These are phyloP conservation scores for Caenorhabditis remanei DNA, from an alignment of 1,140 invertebrate species.

Conservation along the genomic window DNA sequence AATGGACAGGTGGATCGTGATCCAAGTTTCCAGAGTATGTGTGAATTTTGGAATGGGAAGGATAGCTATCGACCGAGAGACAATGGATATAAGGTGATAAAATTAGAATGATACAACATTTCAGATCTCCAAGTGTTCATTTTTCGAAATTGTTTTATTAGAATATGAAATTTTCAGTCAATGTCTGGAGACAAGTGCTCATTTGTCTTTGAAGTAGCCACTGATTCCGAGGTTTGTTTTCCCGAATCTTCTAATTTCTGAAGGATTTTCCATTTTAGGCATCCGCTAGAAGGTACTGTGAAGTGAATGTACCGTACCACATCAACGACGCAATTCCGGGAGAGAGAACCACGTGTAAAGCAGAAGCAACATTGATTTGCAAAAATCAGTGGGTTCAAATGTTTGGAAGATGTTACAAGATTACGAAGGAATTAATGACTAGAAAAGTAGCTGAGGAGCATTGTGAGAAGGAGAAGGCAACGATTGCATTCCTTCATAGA, in stretches of 20 bases:
- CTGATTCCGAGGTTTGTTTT: background rate
- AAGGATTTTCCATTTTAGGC: background rate
- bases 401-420: conserved; percentile 12
- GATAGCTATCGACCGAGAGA: too few species aligned
- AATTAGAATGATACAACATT: too few species aligned
- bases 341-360: background rate
- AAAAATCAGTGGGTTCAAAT: background rate
- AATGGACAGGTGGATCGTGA: too few species aligned
- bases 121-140: too few species aligned
- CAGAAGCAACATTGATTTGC: background rate
- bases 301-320: background rate
- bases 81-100: too few species aligned
- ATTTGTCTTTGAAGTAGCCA: background rate
- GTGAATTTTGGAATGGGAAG: too few species aligned
- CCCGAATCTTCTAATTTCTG: background rate
- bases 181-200: background rate
- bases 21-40: too few species aligned
- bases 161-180: background rate
- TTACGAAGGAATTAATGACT: background rate
- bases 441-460: background rate
- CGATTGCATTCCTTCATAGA: background rate
- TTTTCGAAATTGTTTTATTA: too few species aligned
- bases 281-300: background rate
- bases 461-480: background rate
- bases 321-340: background rate